These are phyloP conservation scores for Melanotaenia boesemani DNA, from an alignment of 2,797 vertebrate species.

Conservation along the genomic window DNA sequence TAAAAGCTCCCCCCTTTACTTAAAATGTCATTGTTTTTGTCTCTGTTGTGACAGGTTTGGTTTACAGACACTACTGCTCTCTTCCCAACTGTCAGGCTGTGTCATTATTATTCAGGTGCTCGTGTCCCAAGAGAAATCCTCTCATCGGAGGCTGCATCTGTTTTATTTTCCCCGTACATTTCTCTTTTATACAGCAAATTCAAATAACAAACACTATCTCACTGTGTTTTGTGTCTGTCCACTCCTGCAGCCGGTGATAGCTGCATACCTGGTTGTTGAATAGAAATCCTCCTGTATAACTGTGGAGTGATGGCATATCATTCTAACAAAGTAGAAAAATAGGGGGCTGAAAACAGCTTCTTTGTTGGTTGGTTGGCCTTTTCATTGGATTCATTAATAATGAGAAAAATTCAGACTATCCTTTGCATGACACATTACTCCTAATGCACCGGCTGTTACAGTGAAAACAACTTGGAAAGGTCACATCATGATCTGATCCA, in stretches of 20 bases:
- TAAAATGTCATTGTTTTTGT: slow-evolving; percentile 53
- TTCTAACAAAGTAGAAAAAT: not conserved
- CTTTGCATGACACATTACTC: not conserved
- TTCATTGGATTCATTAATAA: not conserved
- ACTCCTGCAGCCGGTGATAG: slow-evolving; percentile 44
- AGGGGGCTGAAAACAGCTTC: not conserved
- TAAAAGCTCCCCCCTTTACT: slow-evolving; percentile 57
- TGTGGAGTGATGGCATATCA: not conserved
- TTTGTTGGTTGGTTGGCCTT: not conserved
- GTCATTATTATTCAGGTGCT: slow-evolving; percentile 69
- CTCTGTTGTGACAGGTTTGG: slow-evolving; percentile 52
- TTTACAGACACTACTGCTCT: slow-evolving; percentile 55
- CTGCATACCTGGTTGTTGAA: slow-evolving; percentile 47
- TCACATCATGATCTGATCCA: not conserved
- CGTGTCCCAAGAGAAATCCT: slow-evolving; percentile 57
- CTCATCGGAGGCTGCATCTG: slow-evolving; percentile 42
- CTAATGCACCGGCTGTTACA: not conserved
- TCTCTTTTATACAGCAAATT: slow-evolving; percentile 57
- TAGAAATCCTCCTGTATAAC: slow-evolving; percentile 13
- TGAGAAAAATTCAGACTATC: not conserved
- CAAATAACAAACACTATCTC: slow-evolving; percentile 41
- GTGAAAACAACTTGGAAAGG: not conserved
- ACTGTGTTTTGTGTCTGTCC: slow-evolving; percentile 39
- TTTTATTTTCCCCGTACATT: slow-evolving; percentile 28
- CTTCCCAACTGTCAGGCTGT: slow-evolving; percentile 54